These are phyloP conservation scores for Ectemnius cavifrons DNA, from an alignment of 2,888 invertebrate genomes.

Conservation along the genomic window DNA sequence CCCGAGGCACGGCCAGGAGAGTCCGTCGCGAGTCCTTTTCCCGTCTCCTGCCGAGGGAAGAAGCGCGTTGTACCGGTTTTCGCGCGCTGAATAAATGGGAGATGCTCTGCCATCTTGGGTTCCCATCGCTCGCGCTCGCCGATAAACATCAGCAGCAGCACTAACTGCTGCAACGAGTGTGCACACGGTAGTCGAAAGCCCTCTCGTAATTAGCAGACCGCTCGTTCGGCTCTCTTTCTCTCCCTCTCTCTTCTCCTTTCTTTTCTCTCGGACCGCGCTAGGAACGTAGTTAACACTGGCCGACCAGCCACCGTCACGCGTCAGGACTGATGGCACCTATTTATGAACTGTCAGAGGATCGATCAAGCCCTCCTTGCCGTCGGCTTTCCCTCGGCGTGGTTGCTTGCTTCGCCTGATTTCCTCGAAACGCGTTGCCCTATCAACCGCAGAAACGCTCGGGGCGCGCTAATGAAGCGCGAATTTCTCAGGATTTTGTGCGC, in stretches of 20 bases:
- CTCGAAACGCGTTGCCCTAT: constrained; percentile 5
- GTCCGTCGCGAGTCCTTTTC: constrained; percentile 40
- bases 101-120: constrained; percentile 68
- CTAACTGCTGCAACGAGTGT: constrained; percentile 42
- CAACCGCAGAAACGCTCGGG: constrained; percentile 4
- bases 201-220: constrained; percentile 68
- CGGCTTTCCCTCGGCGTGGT: not conserved
- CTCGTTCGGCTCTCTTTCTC: constrained; percentile 41
- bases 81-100: constrained; percentile 59
- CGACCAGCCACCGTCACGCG: not conserved
- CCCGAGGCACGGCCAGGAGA: constrained; percentile 35
- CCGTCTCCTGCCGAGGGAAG: constrained; percentile 29
- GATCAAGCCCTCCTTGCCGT: constrained; percentile 43
- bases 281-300: constrained; percentile 20
- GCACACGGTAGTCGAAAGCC: constrained; percentile 71
- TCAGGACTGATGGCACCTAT: constrained; percentile 32
- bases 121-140: constrained; percentile 69
- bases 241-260: constrained; percentile 33
- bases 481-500: constrained; percentile 12
- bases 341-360: constrained; percentile 41
- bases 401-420: constrained; percentile 17
- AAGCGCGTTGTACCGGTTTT: constrained; percentile 57
- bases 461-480: constrained; percentile 6
- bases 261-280: constrained; percentile 24
- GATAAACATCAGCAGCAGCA: constrained; percentile 70